Evolutionary conservation across 2,888 invertebrate genomes (phyloP).

Genomic region (Molanna angustata): DNA sequence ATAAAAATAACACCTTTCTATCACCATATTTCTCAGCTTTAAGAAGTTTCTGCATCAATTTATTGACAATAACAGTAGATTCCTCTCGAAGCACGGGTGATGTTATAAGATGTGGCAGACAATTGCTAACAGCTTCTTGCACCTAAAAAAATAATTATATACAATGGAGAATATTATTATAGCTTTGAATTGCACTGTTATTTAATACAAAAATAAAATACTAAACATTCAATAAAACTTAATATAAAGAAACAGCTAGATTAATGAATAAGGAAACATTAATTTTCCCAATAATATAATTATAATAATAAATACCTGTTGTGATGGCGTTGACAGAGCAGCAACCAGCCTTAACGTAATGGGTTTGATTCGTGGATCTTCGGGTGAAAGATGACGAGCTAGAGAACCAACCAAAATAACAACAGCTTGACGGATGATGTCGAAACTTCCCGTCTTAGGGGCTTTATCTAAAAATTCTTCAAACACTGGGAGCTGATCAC

Average conservation of each 20-base stretch:
- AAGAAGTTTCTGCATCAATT: conserved; percentile 80
- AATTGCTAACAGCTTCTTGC: conserved; percentile 96
- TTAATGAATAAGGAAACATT: no score
- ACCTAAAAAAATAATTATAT: conserved; percentile 54
- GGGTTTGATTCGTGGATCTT: conserved; percentile 87
- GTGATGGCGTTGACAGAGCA: conserved; percentile 93
- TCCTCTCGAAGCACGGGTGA: conserved; percentile 86
- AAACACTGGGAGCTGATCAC: conserved; percentile 83
- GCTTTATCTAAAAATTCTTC: conserved; percentile 92
- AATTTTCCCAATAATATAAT: no score
- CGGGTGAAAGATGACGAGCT: conserved; percentile 91
- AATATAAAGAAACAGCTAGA: no score
- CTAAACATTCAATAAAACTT: not conserved
- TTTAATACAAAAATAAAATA: not conserved
- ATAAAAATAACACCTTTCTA: conserved; percentile 47
- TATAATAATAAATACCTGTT: conserved; percentile 66
- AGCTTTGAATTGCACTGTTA: not conserved
- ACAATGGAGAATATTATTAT: conserved; percentile 7
- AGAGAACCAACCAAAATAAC: conserved; percentile 96
- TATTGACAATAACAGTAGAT: conserved; percentile 83
- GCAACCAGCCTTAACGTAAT: conserved; percentile 88
- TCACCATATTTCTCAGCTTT: conserved; percentile 93
- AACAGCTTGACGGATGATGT: conserved; percentile 92
- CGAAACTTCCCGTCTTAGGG: conserved; percentile 85
- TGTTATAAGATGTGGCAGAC: conserved; percentile 84